Evolutionary conservation across 2,797 vertebrate species (phyloP).

Genomic region (Danio albolineatus): DNA sequence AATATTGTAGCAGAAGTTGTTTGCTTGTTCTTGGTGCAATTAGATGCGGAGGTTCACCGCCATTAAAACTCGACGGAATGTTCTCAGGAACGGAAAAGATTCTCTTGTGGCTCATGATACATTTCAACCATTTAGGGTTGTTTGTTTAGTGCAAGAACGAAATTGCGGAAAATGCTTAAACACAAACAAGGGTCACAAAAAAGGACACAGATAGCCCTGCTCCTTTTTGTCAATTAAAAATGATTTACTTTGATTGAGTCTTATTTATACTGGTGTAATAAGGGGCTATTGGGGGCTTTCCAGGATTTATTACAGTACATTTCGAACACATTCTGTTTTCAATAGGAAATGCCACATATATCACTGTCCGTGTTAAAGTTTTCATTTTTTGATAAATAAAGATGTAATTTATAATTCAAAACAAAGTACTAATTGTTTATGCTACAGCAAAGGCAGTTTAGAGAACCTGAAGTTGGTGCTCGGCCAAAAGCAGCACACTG

Average conservation of each 20-base stretch:
- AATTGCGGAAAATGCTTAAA: conserved; percentile 25
- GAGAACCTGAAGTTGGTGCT: background rate
- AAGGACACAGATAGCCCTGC: background rate
- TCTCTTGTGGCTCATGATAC: background rate
- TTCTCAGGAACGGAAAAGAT: background rate
- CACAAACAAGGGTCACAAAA: background rate
- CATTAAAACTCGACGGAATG: conserved; percentile 17
- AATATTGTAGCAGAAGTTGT: conserved; percentile 29
- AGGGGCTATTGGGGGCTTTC: conserved; percentile 10
- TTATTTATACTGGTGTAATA: conserved; percentile 15
- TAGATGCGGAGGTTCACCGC: background rate
- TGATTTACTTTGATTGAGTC: conserved; percentile 16
- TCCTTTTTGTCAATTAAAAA: conserved; percentile 32
- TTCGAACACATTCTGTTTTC: conserved; percentile 7
- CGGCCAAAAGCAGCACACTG: conserved; percentile 21
- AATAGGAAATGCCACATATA: conserved; percentile 27
- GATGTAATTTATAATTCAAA: conserved; percentile 15
- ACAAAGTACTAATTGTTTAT: conserved; percentile 9
- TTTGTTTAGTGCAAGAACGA: conserved; percentile 17
- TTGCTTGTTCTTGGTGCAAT: conserved; percentile 19
- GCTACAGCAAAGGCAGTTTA: background rate
- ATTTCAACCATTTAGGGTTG: conserved; percentile 5
- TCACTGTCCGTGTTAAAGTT: conserved; percentile 5
- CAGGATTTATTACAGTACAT: conserved; percentile 12
- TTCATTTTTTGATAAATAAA: conserved; percentile 22